Percentiles rank a stretch among this genome's conserved stretches.
Evolutionary conservation across 2,113 vertebrate species (phyloP).

Genomic region (Melospiza georgiana): DNA sequence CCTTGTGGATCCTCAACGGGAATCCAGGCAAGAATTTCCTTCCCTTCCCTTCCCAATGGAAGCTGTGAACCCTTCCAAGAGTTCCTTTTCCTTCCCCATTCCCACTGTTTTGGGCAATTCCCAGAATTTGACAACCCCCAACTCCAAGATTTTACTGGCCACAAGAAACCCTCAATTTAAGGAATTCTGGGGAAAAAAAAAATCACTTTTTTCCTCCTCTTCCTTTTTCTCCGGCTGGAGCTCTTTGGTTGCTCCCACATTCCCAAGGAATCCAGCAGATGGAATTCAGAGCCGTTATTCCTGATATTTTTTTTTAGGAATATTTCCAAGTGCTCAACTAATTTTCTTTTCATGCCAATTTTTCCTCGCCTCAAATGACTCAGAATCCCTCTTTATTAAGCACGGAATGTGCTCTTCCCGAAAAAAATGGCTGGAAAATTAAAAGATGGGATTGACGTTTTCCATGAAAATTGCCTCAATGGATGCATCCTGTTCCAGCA

Average conservation of each 20-base stretch:
- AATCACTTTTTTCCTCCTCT: neutral
- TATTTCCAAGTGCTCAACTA: neutral
- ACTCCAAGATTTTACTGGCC: neutral
- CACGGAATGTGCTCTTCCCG: neutral
- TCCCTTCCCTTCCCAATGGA: neutral
- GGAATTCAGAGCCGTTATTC: neutral
- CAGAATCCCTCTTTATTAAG: neutral
- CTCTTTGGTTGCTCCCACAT: neutral
- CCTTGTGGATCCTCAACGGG: rapidly evolving
- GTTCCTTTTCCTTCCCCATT: neutral
- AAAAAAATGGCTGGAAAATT: neutral
- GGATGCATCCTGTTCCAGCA: neutral
- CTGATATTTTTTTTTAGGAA: neutral
- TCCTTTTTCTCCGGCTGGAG: neutral
- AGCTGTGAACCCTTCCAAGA: neutral
- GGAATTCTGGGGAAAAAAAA: too few species aligned
- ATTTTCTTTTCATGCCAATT: neutral
- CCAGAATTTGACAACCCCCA: neutral
- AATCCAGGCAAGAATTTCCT: neutral
- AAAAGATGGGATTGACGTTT: neutral
- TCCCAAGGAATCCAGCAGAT: neutral
- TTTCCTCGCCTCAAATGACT: neutral
- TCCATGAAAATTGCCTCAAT: neutral
- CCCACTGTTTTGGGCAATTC: neutral
- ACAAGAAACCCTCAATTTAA: neutral